Percentiles rank a stretch among this genome's conserved stretches.
Conservation (phyloP, 2,888 invertebrate species). For the Villa cingulata region DNA sequence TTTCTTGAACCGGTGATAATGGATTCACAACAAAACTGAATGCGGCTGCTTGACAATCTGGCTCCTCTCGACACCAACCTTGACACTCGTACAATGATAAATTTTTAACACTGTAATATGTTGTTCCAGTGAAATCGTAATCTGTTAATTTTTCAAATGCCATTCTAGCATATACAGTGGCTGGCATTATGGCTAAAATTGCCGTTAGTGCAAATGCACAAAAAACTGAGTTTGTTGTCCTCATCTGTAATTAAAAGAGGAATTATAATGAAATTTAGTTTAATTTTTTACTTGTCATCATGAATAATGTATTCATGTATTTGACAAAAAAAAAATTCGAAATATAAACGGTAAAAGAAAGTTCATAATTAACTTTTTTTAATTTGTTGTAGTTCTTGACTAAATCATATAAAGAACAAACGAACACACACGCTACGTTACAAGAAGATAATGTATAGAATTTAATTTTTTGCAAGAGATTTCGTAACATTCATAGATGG, state of each 20-base stretch:
- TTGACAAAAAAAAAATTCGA: too few species aligned
- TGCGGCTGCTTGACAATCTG: conserved; percentile 81
- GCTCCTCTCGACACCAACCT: conserved; percentile 87
- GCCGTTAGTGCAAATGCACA: conserved; percentile 1
- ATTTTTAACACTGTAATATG: conserved; percentile 85
- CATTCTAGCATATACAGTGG: conserved; percentile 51
- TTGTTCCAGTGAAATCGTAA: conserved; percentile 78
- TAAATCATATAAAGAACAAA: too few species aligned
- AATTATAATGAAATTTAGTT: too few species aligned
- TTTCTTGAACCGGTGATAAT: conserved; percentile 81
- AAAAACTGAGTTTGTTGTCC: conserved; percentile 6
- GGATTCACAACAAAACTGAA: conserved; percentile 91
- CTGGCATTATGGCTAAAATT: conserved; percentile 18
- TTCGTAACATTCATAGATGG: too few species aligned
- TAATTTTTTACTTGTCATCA: too few species aligned
- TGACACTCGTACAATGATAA: conserved; percentile 86
- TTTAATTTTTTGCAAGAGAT: too few species aligned
- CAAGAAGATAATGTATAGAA: too few species aligned
- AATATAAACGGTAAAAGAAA: too few species aligned
- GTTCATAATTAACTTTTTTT: too few species aligned
- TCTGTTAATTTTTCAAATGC: conserved; percentile 91
- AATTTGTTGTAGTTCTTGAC: too few species aligned
- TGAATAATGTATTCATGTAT: too few species aligned
- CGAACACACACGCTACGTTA: too few species aligned
- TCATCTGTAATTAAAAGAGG: conserved; percentile 11